Conservation (phyloP, 2,888 invertebrate species). For the Amorpha juglandis region DNA sequence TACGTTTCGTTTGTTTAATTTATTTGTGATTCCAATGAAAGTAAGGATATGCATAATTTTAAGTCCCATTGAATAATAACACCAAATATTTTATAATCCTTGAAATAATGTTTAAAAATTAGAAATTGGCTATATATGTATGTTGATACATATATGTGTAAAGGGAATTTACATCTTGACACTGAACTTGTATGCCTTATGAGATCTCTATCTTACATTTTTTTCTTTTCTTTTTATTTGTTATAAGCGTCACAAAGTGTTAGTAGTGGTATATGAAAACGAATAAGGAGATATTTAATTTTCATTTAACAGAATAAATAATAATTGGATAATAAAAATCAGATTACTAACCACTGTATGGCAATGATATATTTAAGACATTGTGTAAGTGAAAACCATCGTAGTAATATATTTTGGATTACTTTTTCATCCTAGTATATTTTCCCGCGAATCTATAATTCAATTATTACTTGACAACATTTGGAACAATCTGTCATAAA, state of each 20-base stretch:
- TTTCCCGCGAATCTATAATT: not conserved
- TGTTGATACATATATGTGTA: constrained; percentile 34
- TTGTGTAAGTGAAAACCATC: too few relatives aligned
- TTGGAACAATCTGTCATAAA: not conserved
- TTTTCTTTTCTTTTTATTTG: constrained; percentile 29
- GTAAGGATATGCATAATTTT: constrained; percentile 57
- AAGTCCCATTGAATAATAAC: constrained; percentile 63
- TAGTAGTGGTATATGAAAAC: constrained; percentile 32
- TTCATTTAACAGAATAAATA: too few relatives aligned
- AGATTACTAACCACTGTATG: too few relatives aligned
- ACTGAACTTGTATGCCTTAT: constrained; percentile 39
- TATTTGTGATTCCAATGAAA: constrained; percentile 30
- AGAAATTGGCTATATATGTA: constrained; percentile 41
- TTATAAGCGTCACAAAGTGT: constrained; percentile 38
- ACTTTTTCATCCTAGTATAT: too few relatives aligned
- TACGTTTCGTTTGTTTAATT: constrained; percentile 6
- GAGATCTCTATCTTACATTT: constrained; percentile 31
- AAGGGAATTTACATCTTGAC: constrained; percentile 24
- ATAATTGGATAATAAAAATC: too few relatives aligned
- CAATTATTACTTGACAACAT: not conserved
- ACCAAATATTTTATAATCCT: constrained; percentile 34
- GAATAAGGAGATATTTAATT: not conserved
- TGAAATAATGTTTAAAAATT: constrained; percentile 40
- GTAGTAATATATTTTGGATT: too few relatives aligned
- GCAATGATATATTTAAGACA: too few relatives aligned